A percentile compares a stretch with the other conserved stretches of the same genome.
phyloP scores from a whole-genome alignment of 2,113 vertebrate species.

The Morone chrysops region DNA sequence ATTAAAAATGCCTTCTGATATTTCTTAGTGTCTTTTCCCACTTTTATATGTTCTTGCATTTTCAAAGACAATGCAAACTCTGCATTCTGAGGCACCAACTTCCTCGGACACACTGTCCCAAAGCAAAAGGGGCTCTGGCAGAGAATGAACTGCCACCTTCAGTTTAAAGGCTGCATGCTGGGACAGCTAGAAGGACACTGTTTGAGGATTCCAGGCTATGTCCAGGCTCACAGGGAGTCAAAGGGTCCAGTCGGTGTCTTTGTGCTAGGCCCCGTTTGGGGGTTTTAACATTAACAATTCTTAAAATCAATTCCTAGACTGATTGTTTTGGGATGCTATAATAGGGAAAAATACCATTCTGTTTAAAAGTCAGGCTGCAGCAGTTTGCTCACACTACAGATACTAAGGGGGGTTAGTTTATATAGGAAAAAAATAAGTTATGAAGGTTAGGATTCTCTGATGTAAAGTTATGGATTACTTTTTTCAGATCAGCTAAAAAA shows the following conservation, averaged over 20 bases:
- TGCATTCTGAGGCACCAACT: not conserved
- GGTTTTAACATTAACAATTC: not conserved
- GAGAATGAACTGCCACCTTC: not conserved
- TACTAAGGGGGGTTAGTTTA: not conserved
- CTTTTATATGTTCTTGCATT: not conserved
- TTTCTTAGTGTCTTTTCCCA: not conserved
- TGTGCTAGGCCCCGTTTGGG: fast-evolving
- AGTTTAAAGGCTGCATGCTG: not conserved
- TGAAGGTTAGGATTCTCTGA: not conserved
- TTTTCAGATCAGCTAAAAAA: constrained; percentile 8
- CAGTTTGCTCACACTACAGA: not conserved
- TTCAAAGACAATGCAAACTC: not conserved
- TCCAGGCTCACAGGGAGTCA: not conserved
- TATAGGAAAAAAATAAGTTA: not conserved
- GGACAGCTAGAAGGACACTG: not conserved
- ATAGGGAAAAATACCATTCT: not conserved
- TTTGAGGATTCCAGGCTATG: not conserved
- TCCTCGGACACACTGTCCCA: not conserved
- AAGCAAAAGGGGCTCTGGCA: not conserved
- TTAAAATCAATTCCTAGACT: constrained; percentile 8
- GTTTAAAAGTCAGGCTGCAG: not conserved
- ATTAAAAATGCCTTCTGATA: too few relatives aligned
- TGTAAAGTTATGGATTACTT: constrained; percentile 27
- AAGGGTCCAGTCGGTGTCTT: not conserved
- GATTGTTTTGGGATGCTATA: not conserved